Conservation (phyloP, 2,888 invertebrate species). For the Hypomecis punctinalis region DNA sequence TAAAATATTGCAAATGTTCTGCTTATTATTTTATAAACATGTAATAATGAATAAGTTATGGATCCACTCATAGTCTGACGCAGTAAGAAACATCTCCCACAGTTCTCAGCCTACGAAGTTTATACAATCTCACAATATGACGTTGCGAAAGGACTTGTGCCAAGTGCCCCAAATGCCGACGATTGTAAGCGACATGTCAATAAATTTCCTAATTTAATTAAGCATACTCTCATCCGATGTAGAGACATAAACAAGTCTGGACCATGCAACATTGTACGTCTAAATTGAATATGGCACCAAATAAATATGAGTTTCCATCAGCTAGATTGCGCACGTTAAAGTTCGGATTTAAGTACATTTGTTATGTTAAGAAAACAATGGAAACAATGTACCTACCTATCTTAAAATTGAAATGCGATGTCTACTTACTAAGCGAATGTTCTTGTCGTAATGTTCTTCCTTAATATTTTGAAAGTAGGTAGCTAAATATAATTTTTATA, state of each 20-base stretch:
- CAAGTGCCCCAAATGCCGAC: conserved; percentile 58
- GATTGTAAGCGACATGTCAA: conserved; percentile 56
- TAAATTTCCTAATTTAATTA: conserved; percentile 77
- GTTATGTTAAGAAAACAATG: conserved; percentile 15
- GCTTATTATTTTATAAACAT: too few relatives aligned
- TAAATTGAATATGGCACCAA: conserved; percentile 32
- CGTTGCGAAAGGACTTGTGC: conserved; percentile 43
- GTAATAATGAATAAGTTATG: too few relatives aligned
- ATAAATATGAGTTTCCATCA: conserved; percentile 40
- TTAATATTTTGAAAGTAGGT: too few relatives aligned
- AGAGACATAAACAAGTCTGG: conserved; percentile 56
- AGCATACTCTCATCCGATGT: conserved; percentile 55
- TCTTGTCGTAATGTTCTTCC: too few relatives aligned
- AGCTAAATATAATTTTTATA: too few relatives aligned
- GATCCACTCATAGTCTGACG: too few relatives aligned
- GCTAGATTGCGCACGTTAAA: conserved; percentile 37
- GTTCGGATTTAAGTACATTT: conserved; percentile 21
- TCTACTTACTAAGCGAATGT: too few relatives aligned
- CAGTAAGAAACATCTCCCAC: neutral
- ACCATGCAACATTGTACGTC: conserved; percentile 51
- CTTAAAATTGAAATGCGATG: neutral
- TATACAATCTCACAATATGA: conserved; percentile 18
- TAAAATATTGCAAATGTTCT: too few relatives aligned
- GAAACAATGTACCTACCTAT: neutral
- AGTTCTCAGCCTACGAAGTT: conserved; percentile 20